These are phyloP conservation scores for Spisula subtruncata DNA, from an alignment of 2,888 invertebrate species.

Conservation along the genomic window DNA sequence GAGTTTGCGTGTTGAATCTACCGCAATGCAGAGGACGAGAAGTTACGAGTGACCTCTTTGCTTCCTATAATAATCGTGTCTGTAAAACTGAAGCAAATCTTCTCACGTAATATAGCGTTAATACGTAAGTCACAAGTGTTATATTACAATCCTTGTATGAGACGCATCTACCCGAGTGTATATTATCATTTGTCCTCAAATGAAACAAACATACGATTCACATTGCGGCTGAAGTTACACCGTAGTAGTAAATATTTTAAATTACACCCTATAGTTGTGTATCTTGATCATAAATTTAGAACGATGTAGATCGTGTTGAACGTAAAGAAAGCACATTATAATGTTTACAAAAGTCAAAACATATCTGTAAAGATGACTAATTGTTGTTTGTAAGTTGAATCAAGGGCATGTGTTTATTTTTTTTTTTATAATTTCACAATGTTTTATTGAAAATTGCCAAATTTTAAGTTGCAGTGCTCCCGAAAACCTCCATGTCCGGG, in stretches of 20 bases:
- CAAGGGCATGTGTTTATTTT: not conserved
- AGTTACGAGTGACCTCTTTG: conserved; percentile 53
- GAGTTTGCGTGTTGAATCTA: conserved; percentile 64
- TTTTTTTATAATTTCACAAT: not conserved
- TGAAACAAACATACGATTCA: not conserved
- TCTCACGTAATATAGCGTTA: conserved; percentile 54
- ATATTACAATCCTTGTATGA: conserved; percentile 25
- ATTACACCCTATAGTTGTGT: not conserved
- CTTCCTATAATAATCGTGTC: conserved; percentile 37
- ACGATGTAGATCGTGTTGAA: not conserved
- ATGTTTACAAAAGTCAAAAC: not conserved
- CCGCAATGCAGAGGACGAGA: conserved; percentile 57
- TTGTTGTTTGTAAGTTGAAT: not conserved
- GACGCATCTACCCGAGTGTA: not conserved
- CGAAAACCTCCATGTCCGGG: not conserved
- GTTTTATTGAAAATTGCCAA: not conserved
- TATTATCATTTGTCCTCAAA: conserved; percentile 21
- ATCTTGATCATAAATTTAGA: not conserved
- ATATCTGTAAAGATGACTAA: not conserved
- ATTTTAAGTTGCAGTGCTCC: conserved; percentile 3
- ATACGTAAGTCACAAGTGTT: conserved; percentile 23
- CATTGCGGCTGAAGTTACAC: not conserved
- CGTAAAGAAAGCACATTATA: not conserved
- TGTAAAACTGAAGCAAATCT: conserved; percentile 37
- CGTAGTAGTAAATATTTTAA: not conserved